Conservation (phyloP, 2,797 vertebrate species). For the Poeciliopsis turneri region DNA sequence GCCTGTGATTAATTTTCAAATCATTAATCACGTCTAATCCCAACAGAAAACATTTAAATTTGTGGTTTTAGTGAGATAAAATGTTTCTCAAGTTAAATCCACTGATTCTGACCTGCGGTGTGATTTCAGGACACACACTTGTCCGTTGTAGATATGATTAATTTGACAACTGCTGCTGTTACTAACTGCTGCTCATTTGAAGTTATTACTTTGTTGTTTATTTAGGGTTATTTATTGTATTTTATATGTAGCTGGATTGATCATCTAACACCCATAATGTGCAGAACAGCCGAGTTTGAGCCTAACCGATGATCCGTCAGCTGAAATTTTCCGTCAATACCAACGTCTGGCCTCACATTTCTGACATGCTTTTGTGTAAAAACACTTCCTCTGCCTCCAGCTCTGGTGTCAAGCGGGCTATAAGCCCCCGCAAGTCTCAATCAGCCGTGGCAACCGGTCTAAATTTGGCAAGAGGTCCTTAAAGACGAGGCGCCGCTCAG, state of each 20-base stretch:
- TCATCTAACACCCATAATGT: background rate
- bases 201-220: too few species aligned
- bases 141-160: too few species aligned
- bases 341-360: slow-evolving; percentile 16
- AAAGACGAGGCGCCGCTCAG: slow-evolving; percentile 42
- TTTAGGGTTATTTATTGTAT: too few species aligned
- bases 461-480: slow-evolving; percentile 51
- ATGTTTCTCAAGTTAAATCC: background rate
- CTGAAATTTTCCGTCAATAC: slow-evolving; percentile 7
- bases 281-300: background rate
- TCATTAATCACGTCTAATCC: background rate
- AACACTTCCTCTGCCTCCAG: slow-evolving; percentile 26
- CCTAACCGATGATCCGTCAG: slow-evolving; percentile 8
- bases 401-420: slow-evolving; percentile 34
- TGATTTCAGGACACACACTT: slow-evolving; percentile 43
- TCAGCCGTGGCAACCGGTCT: slow-evolving; percentile 45
- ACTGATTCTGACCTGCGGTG: slow-evolving; percentile 15
- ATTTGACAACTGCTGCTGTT: too few species aligned
- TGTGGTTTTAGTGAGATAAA: background rate
- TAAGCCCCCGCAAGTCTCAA: slow-evolving; percentile 15
- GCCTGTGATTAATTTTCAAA: background rate
- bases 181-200: too few species aligned
- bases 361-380: slow-evolving; percentile 29
- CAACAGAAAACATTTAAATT: background rate
- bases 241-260: too few species aligned